Percentiles rank a stretch among this genome's conserved stretches.
Evolutionary conservation across 2,797 vertebrate genomes (phyloP).

Genomic region (Halcyon smyrnensis): DNA sequence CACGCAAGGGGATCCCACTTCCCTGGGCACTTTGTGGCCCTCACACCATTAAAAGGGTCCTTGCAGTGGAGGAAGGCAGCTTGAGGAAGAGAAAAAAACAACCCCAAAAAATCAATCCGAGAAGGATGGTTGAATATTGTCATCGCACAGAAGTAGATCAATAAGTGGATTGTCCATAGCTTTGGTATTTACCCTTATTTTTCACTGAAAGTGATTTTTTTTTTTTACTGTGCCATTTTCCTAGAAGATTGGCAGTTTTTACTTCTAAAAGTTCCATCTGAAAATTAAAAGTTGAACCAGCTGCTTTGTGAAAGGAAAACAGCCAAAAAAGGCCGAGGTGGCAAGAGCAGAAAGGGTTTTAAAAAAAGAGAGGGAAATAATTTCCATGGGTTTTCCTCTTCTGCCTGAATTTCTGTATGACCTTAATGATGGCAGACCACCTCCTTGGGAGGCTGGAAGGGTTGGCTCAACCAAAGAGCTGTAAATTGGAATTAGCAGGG

Average conservation of each 20-base stretch:
- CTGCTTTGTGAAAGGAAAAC: not conserved
- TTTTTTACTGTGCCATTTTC: not conserved
- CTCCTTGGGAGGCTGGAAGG: not conserved
- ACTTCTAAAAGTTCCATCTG: not conserved
- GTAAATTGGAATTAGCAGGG: not conserved
- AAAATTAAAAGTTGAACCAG: not conserved
- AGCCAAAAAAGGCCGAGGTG: not conserved
- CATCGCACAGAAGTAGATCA: not conserved
- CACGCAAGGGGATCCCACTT: not conserved
- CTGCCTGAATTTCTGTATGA: not conserved
- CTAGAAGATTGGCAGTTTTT: not conserved
- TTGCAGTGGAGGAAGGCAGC: not conserved
- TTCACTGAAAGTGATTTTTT: not conserved
- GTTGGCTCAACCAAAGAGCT: not conserved
- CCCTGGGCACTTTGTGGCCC: accelerated
- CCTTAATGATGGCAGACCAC: not conserved
- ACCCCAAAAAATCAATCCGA: not conserved
- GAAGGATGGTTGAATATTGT: too few species aligned
- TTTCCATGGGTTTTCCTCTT: not conserved
- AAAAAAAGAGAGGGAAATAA: not conserved
- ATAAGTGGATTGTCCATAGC: not conserved
- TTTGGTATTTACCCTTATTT: not conserved
- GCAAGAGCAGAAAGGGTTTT: not conserved
- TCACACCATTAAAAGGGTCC: not conserved
- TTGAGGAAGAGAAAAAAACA: not conserved